These are phyloP conservation scores for Onchidella celtica DNA, from an alignment of 2,888 invertebrate genomes.

Conservation along the genomic window DNA sequence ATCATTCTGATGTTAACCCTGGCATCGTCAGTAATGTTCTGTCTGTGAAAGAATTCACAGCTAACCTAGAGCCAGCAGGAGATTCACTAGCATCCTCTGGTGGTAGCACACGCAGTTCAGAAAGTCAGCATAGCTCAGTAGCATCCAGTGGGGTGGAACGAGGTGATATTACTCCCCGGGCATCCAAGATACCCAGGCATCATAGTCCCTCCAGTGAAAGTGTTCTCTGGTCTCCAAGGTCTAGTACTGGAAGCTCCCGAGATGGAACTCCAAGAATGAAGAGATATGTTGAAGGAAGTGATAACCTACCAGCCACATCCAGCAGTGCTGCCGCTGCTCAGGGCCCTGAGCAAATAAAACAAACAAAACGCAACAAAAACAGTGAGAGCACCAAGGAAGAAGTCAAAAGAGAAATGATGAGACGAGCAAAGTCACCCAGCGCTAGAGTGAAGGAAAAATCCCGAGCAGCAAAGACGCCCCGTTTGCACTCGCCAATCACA, in stretches of 20 bases:
- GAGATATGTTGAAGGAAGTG: slow-evolving; percentile 72
- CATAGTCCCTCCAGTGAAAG: slow-evolving; percentile 52
- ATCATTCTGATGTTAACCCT: slow-evolving; percentile 74
- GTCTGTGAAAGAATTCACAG: slow-evolving; percentile 58
- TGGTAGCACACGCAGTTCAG: slow-evolving; percentile 24
- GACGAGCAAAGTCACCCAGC: slow-evolving; percentile 75
- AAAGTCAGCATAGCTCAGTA: slow-evolving; percentile 18
- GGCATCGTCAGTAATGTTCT: slow-evolving; percentile 70
- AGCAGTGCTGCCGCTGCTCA: slow-evolving; percentile 33
- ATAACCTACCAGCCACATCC: slow-evolving; percentile 53
- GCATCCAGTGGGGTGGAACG: not conserved
- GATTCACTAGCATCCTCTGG: not conserved
- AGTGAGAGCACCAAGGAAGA: slow-evolving; percentile 67
- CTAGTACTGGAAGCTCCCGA: not conserved
- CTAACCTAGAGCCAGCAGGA: slow-evolving; percentile 33
- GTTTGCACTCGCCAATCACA: slow-evolving; percentile 68
- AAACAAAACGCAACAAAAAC: slow-evolving; percentile 54
- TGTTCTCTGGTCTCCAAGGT: slow-evolving; percentile 14
- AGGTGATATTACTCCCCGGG: slow-evolving; percentile 40
- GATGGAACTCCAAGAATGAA: slow-evolving; percentile 54
- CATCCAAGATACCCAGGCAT: slow-evolving; percentile 53
- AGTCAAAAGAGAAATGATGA: slow-evolving; percentile 63
- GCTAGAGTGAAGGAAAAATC: slow-evolving; percentile 75
- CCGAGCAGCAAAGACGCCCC: slow-evolving; percentile 69
- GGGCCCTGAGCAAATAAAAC: slow-evolving; percentile 29